Evolutionary conservation across 2,113 vertebrate species (phyloP).

Genomic region (Glaucomys volans): DNA sequence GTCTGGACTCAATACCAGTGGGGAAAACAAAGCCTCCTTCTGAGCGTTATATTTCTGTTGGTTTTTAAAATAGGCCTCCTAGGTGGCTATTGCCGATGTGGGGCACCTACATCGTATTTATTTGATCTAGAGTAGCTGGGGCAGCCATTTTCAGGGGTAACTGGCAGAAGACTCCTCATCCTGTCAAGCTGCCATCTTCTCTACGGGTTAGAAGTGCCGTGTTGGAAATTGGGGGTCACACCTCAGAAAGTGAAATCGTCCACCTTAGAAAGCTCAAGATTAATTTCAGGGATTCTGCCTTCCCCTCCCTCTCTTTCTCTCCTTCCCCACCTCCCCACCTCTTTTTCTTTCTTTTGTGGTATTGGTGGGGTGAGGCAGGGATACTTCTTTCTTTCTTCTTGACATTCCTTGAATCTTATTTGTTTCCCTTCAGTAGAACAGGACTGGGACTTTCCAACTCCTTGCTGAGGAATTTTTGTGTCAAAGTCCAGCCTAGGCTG

Average conservation of each 20-base stretch:
- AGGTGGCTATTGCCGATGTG: constrained; percentile 17
- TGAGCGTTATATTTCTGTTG: constrained; percentile 72
- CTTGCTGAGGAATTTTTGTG: constrained; percentile 66
- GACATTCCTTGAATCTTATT: constrained; percentile 55
- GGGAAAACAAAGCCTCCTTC: constrained; percentile 85
- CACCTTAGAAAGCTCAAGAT: constrained; percentile 23
- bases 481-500: constrained; percentile 70
- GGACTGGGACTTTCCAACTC: constrained; percentile 61
- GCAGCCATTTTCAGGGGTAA: constrained; percentile 79
- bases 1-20: constrained; percentile 81
- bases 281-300: constrained; percentile 55
- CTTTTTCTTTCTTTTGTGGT: background rate
- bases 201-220: constrained; percentile 42
- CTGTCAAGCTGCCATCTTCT: constrained; percentile 69
- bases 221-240: background rate
- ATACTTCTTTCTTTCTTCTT: background rate
- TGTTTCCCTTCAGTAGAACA: constrained; percentile 70
- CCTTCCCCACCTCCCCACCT: background rate
- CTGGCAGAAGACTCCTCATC: constrained; percentile 71
- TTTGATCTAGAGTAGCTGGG: constrained; percentile 81
- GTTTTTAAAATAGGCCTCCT: constrained; percentile 72
- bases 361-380: background rate
- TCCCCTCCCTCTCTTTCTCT: background rate
- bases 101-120: constrained; percentile 66
- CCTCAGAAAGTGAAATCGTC: background rate